A percentile compares a stretch with the other conserved stretches of the same genome.
These are phyloP conservation scores for human DNA, from an alignment of 2,113 vertebrate genomes.

Conservation along the genomic window DNA sequence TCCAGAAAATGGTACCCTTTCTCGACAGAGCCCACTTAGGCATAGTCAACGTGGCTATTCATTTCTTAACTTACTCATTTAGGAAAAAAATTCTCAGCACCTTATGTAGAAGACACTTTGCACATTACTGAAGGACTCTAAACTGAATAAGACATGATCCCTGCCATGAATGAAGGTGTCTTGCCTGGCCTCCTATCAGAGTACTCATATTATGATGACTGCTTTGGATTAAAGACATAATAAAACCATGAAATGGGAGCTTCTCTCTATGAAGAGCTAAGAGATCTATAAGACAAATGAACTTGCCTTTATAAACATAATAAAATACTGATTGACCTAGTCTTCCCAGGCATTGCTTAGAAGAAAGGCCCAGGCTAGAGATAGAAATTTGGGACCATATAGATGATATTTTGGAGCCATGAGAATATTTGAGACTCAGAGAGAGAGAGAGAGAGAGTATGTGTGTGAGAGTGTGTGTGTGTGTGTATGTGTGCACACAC, in stretches of 20 bases:
- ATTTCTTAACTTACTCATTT: neutral
- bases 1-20: neutral
- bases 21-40: neutral
- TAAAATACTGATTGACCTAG: neutral
- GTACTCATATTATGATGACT: neutral
- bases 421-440: neutral
- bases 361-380: neutral
- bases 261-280: neutral
- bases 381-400: neutral
- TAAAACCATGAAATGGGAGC: neutral
- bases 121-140: neutral
- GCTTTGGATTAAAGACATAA: neutral
- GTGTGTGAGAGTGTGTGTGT: accelerated
- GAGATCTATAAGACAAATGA: neutral
- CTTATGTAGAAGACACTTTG: neutral
- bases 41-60: neutral
- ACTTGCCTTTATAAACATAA: neutral
- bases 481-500: accelerated
- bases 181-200: neutral
- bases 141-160: neutral
- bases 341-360: neutral
- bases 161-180: neutral
- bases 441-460: neutral
- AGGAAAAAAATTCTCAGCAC: neutral
- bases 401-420: neutral